phyloP scores from a whole-genome alignment of 2,888 invertebrate species.

The Sussaba pulchella region DNA sequence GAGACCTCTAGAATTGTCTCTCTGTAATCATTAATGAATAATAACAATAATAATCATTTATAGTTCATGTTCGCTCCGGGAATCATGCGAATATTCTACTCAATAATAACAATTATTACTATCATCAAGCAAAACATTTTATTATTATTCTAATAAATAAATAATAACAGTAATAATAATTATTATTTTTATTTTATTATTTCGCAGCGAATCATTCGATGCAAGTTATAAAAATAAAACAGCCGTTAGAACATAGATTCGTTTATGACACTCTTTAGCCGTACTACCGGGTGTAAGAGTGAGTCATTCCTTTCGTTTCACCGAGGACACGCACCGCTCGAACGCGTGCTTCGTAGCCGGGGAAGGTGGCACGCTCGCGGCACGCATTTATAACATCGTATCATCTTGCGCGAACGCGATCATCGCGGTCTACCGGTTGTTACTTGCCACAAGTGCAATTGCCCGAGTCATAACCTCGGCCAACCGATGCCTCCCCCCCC shows the following conservation, averaged over 20 bases:
- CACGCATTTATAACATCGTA: slow-evolving; percentile 34
- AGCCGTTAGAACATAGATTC: slow-evolving; percentile 43
- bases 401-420: slow-evolving; percentile 38
- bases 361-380: slow-evolving; percentile 22
- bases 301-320: slow-evolving; percentile 48
- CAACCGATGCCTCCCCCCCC: too few relatives aligned
- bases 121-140: too few relatives aligned
- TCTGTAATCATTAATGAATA: too few relatives aligned
- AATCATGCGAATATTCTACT: too few relatives aligned
- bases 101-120: too few relatives aligned
- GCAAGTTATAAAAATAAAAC: slow-evolving; percentile 39
- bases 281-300: slow-evolving; percentile 31
- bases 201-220: too few relatives aligned
- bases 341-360: slow-evolving; percentile 31
- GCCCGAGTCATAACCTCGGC: slow-evolving; percentile 73
- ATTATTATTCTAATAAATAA: too few relatives aligned
- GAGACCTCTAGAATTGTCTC: too few relatives aligned
- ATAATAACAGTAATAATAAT: too few relatives aligned
- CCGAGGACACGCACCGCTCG: not conserved
- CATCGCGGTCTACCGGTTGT: slow-evolving; percentile 13
- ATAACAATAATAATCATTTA: too few relatives aligned
- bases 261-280: slow-evolving; percentile 42
- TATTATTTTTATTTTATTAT: too few relatives aligned
- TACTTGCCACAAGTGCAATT: slow-evolving; percentile 34
- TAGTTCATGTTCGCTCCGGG: too few relatives aligned